These are phyloP conservation scores for Orchestes rusci DNA, from an alignment of 2,888 invertebrate species.

Conservation along the genomic window DNA sequence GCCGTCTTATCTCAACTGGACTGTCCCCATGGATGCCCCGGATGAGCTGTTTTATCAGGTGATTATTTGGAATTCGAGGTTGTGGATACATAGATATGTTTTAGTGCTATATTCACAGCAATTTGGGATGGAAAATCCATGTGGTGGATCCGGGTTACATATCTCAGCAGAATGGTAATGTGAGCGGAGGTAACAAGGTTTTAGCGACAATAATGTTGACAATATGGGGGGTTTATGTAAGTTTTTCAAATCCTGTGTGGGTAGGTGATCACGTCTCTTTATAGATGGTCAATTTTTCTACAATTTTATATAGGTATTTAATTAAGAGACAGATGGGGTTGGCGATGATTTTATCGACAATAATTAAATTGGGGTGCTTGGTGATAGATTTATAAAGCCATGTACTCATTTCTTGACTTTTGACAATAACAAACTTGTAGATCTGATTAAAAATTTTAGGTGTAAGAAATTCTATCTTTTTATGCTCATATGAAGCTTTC, in stretches of 20 bases:
- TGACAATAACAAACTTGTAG: no score
- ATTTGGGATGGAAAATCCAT: conserved; percentile 89
- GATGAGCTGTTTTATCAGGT: conserved; percentile 87
- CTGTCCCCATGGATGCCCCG: conserved; percentile 77
- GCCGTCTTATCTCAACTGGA: conserved; percentile 74
- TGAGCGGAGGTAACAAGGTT: conserved; percentile 19
- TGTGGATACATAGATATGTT: conserved; percentile 28
- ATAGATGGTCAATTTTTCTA: no score
- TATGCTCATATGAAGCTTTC: no score
- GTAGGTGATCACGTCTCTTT: no score
- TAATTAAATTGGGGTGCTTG: no score
- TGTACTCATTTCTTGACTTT: no score
- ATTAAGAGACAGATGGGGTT: no score
- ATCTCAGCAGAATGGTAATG: conserved; percentile 36
- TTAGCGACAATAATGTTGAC: conserved; percentile 19
- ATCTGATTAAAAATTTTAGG: no score
- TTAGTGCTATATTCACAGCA: conserved; percentile 88
- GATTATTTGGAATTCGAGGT: conserved; percentile 1
- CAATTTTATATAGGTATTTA: no score
- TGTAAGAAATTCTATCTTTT: no score
- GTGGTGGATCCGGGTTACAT: conserved; percentile 66
- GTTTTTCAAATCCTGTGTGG: neutral
- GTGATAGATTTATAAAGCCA: no score
- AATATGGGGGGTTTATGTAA: neutral
- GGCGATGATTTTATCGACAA: no score